Evolutionary conservation across 2,113 vertebrate genomes (phyloP), one percentile per base, ranked within the genome.

Genomic region (Callocephalon fimbriatum): DNA sequence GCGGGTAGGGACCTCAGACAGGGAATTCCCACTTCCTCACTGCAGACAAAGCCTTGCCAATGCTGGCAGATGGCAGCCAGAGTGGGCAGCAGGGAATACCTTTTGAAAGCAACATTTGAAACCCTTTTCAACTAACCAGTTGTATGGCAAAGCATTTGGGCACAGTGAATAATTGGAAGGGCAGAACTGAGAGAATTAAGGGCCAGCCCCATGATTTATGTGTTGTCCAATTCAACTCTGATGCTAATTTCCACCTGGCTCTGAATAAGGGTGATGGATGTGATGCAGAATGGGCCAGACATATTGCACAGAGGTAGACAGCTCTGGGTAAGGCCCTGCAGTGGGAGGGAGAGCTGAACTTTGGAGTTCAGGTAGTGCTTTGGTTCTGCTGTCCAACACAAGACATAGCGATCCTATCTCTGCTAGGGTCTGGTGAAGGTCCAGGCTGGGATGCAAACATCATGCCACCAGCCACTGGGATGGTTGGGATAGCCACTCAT

Each of bases 1-100:
- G 51, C 0, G 42, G 82, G 45, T 12, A 45, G 0, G 0, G 79
- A 44, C 42, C 67, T 86, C 54, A 56, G 88, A 51, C 35, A 56
- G 59, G 95, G 88, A 94, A 93, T 92, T 92, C 76, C 92, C 29
- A 18, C 40, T 27, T 72, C 40, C 37, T 83, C 12, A 2, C 7
- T 25, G 40, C 31, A 21, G 25, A 25, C 9, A 32, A 47, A 72
- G n/a, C 78, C 0, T 5, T 84, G 92, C 96, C 97, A 97, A 63
- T 0, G 0, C 53, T 95, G 94, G 83, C 95, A 95, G 83, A 85
- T 93, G 83, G 75, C 81, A 63, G 15, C 77, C 44, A 2, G 67
- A 86, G 25, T 0, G 56, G 90, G 70, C 70, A 72, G 89, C 35
- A 61, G 86, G 82, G 63, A 82, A 35, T 23, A 21, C 71, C 54